phyloP scores from a whole-genome alignment of 2,113 vertebrate genomes.

The Saguinus imperator region DNA sequence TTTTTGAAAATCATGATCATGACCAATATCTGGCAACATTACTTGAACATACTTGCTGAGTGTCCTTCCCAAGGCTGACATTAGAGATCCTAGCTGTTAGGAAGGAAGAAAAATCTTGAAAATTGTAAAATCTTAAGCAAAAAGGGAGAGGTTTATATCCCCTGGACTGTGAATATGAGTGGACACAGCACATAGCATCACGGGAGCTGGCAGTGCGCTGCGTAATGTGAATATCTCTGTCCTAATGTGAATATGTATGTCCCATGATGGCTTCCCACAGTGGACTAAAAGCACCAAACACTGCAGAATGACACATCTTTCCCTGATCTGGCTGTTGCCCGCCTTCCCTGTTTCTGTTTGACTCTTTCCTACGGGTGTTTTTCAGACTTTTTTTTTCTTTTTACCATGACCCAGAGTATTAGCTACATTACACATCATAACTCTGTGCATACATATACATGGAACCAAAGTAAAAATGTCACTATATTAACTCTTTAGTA shows the following conservation, averaged over 20 bases:
- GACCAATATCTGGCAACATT: background rate
- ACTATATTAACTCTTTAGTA: background rate
- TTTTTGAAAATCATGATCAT: background rate
- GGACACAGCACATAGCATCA: fast-evolving
- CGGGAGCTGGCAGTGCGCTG: fast-evolving
- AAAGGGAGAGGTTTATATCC: fast-evolving
- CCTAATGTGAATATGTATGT: too few species aligned
- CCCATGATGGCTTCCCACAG: background rate
- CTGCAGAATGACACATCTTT: background rate
- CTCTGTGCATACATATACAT: background rate
- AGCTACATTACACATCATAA: background rate
- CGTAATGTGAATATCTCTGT: too few species aligned
- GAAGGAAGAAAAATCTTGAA: background rate
- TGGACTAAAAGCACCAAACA: background rate
- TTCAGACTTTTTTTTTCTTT: background rate
- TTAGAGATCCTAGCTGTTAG: background rate
- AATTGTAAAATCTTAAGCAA: background rate
- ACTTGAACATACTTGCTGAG: background rate
- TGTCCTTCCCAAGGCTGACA: background rate
- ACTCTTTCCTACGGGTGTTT: background rate
- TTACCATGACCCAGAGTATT: background rate
- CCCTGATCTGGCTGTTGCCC: background rate
- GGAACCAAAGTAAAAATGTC: background rate
- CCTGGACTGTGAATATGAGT: background rate
- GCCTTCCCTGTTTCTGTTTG: background rate